phyloP scores from a whole-genome alignment of 2,888 invertebrate genomes.

The Acanthosoma haemorrhoidale region DNA sequence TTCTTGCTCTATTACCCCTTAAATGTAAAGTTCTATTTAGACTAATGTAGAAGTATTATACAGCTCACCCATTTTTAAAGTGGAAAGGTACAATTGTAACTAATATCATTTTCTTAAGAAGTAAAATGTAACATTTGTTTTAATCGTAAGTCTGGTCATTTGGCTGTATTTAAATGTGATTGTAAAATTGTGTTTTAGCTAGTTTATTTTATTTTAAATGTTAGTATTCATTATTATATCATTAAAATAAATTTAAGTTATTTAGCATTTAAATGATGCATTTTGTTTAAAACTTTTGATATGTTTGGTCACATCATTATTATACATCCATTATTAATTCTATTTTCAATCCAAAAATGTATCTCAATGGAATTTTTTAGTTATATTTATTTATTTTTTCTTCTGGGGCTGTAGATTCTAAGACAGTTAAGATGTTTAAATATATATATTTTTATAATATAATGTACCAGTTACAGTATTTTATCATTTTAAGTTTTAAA shows the following conservation, averaged over 20 bases:
- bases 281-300: background rate
- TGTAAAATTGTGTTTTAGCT: constrained; percentile 6
- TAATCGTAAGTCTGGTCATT: constrained; percentile 6
- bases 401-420: constrained; percentile 4
- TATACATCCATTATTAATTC: constrained; percentile 1
- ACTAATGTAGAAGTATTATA: background rate
- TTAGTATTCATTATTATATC: constrained; percentile 1
- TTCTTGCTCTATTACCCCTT: no score
- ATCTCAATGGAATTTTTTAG: background rate
- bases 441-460: constrained; percentile 27
- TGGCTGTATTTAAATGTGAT: constrained; percentile 11
- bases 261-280: constrained; percentile 14
- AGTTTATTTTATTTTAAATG: constrained; percentile 2
- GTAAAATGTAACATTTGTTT: constrained; percentile 15
- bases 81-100: background rate
- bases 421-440: background rate
- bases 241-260: background rate
- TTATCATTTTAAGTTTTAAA: constrained; percentile 27
- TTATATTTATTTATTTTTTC: background rate
- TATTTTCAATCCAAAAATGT: background rate
- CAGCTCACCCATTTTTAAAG: background rate
- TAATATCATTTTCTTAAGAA: background rate
- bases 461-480: constrained; percentile 27
- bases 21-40: no score
- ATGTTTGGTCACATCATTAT: constrained; percentile 2